Evolutionary conservation across 2,113 vertebrate genomes (phyloP).

Genomic region (Ameiurus melas): DNA sequence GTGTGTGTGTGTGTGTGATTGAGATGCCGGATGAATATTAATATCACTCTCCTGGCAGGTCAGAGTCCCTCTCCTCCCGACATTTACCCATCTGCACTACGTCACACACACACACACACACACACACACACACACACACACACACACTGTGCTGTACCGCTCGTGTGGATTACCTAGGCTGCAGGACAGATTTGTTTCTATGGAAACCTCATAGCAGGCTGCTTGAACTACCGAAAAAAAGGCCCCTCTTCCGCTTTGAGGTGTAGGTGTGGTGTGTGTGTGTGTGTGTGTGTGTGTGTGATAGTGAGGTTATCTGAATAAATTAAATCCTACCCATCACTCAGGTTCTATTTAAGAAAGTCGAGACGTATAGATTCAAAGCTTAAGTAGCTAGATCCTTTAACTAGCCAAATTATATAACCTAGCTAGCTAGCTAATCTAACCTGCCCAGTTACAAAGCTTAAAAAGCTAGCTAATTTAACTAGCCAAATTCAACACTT

Average conservation of each 20-base stretch:
- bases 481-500: neutral
- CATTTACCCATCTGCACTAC: conserved; percentile 64
- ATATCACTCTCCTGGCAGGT: conserved; percentile 56
- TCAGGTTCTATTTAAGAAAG: conserved; percentile 18
- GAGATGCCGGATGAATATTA: conserved; percentile 57
- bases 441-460: neutral
- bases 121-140: conserved; percentile 36
- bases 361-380: too few species aligned
- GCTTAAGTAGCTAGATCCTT: too few species aligned
- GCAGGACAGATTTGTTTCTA: conserved; percentile 57
- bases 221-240: conserved; percentile 45
- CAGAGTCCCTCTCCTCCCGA: conserved; percentile 63
- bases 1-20: conserved; percentile 9
- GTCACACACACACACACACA: conserved; percentile 43
- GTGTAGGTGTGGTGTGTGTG: conserved; percentile 32
- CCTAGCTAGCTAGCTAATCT: neutral
- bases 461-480: neutral
- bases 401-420: neutral
- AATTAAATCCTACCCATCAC: conserved; percentile 25
- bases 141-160: conserved; percentile 34
- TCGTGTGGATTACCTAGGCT: conserved; percentile 60
- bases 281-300: conserved; percentile 35
- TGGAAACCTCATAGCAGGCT: conserved; percentile 53
- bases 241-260: conserved; percentile 40
- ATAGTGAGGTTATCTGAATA: conserved; percentile 25